A percentile compares a stretch with the other conserved stretches of the same genome.
Evolutionary conservation across 2,113 vertebrate species (phyloP).

Genomic region (Mixornis gularis): DNA sequence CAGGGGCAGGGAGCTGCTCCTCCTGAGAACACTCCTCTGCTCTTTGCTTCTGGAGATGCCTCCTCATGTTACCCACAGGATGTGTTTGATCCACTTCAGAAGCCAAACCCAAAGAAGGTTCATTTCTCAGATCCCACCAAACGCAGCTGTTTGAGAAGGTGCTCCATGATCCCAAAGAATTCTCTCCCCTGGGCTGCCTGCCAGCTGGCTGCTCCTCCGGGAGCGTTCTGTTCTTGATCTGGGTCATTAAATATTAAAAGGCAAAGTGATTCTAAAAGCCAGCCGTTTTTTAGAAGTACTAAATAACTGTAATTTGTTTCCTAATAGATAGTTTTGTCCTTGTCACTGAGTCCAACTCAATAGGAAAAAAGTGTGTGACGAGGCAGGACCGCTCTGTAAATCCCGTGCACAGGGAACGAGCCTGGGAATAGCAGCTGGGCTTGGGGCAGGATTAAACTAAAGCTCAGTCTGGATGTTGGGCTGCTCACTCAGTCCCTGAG

Average conservation of each 20-base stretch:
- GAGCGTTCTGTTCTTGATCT: slow-evolving; percentile 45
- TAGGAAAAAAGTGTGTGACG: not conserved
- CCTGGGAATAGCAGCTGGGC: not conserved
- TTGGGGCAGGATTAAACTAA: no score
- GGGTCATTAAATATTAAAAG: slow-evolving; percentile 66
- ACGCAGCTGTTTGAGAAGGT: not conserved
- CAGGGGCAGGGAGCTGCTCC: not conserved
- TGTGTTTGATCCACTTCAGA: not conserved
- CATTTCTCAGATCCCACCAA: not conserved
- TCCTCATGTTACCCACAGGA: accelerated
- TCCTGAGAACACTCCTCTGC: not conserved
- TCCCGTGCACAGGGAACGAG: not conserved
- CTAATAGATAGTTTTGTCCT: slow-evolving; percentile 54
- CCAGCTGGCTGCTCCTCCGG: slow-evolving; percentile 7
- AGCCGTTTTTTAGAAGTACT: not conserved
- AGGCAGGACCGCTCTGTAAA: not conserved
- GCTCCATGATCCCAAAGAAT: not conserved
- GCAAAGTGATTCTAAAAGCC: slow-evolving; percentile 50
- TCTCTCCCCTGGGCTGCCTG: slow-evolving; percentile 13
- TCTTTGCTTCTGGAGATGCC: accelerated
- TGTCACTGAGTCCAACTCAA: not conserved
- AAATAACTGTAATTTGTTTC: slow-evolving; percentile 64
- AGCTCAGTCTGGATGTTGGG: not conserved
- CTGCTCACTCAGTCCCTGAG: accelerated
- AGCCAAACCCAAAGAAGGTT: not conserved